Conservation (phyloP, 2,113 vertebrate species). For the Mionectes macconnelli region DNA sequence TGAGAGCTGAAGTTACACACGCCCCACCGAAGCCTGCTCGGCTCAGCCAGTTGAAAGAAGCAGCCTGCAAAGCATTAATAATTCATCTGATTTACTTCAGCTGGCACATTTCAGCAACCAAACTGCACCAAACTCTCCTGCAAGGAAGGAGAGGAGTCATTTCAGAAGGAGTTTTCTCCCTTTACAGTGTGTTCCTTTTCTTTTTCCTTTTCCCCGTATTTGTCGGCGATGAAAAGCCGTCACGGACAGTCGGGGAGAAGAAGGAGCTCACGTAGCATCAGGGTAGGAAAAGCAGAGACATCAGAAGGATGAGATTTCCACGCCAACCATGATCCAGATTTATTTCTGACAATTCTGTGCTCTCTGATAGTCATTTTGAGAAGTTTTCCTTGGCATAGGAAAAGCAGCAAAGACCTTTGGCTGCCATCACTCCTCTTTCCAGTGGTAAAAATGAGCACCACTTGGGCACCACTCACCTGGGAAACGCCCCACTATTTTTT, state of each 20-base stretch:
- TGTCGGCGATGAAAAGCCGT: background rate
- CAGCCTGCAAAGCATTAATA: constrained; percentile 47
- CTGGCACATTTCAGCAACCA: constrained; percentile 7
- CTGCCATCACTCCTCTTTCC: background rate
- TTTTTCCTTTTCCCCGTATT: background rate
- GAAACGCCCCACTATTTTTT: background rate
- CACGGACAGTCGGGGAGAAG: background rate
- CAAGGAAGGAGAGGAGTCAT: background rate
- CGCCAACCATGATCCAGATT: background rate
- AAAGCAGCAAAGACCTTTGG: background rate
- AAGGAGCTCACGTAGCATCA: background rate
- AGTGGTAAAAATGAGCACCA: background rate
- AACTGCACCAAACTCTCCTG: constrained; percentile 25
- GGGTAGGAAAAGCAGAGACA: background rate
- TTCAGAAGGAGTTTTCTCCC: background rate
- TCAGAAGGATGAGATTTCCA: background rate
- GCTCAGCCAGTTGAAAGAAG: constrained; percentile 25
- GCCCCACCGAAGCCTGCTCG: constrained; percentile 3
- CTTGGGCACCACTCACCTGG: background rate
- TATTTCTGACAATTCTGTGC: background rate
- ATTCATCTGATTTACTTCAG: constrained; percentile 44
- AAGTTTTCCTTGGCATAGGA: background rate
- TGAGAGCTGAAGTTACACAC: constrained; percentile 11
- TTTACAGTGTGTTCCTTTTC: background rate
- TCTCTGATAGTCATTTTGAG: background rate